Conservation (phyloP, 2,113 vertebrate species). For the Pseudorectes ferrugineus region DNA sequence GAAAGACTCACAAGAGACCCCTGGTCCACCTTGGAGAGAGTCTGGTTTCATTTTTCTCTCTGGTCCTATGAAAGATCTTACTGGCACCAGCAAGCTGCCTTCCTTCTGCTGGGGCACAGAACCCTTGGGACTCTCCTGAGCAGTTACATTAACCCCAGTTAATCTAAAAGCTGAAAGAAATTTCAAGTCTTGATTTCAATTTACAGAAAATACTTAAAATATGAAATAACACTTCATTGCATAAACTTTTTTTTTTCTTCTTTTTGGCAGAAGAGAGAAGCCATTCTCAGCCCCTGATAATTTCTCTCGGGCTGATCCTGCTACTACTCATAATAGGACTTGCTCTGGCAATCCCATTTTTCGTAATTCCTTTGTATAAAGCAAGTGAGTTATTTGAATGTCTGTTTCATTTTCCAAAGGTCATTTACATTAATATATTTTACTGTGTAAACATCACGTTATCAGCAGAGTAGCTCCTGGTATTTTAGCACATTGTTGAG, state of each 20-base stretch:
- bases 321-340: neutral
- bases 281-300: neutral
- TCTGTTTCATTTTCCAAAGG: neutral
- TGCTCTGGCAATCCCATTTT: slow-evolving; percentile 15
- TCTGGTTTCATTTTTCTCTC: neutral
- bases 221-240: neutral
- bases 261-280: neutral
- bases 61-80: neutral
- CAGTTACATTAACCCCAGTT: neutral
- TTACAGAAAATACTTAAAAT: neutral
- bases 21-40: neutral
- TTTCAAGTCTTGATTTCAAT: neutral
- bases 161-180: neutral
- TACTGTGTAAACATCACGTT: neutral
- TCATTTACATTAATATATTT: neutral
- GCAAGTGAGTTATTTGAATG: slow-evolving; percentile 59
- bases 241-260: neutral
- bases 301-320: slow-evolving; percentile 33
- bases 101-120: neutral
- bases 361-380: slow-evolving; percentile 59
- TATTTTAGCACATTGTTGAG: neutral
- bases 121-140: neutral
- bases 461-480: neutral
- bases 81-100: neutral
- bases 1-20: neutral